Evolutionary conservation across 2,888 invertebrate genomes (phyloP).

Genomic region (Archaeoteleia sp.): DNA sequence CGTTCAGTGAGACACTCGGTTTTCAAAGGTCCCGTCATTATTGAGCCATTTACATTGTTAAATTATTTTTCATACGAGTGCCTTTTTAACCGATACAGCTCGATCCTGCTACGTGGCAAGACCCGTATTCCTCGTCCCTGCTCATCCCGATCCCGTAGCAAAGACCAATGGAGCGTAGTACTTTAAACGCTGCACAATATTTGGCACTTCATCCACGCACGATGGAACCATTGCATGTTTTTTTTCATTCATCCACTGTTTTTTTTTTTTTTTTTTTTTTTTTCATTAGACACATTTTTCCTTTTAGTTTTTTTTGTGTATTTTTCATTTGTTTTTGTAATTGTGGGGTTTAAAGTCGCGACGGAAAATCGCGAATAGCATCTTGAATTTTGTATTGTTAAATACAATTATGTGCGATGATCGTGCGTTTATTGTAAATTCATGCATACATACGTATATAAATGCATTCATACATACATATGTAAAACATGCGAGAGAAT

Average conservation of each 20-base stretch:
- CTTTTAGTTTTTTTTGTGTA: too few species aligned
- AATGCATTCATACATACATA: slow-evolving; percentile 23
- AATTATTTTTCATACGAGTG: slow-evolving; percentile 71
- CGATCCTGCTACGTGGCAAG: slow-evolving; percentile 61
- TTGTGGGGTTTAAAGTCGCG: too few species aligned
- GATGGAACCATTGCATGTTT: slow-evolving; percentile 18
- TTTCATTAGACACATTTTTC: too few species aligned
- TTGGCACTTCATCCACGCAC: slow-evolving; percentile 25
- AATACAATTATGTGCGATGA: slow-evolving; percentile 43
- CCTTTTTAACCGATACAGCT: slow-evolving; percentile 65
- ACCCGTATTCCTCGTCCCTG: slow-evolving; percentile 15
- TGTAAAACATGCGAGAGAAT: neutral
- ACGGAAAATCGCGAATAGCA: too few species aligned
- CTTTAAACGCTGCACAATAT: slow-evolving; percentile 25
- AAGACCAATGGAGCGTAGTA: slow-evolving; percentile 14
- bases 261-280: slow-evolving; percentile 3
- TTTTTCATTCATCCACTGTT: slow-evolving; percentile 1
- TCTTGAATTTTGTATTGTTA: slow-evolving; percentile 12
- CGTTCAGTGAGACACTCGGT: slow-evolving; percentile 23
- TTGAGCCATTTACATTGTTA: slow-evolving; percentile 45
- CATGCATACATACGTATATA: slow-evolving; percentile 41
- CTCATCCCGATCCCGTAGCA: slow-evolving; percentile 24
- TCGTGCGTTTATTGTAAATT: slow-evolving; percentile 49
- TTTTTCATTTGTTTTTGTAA: too few species aligned
- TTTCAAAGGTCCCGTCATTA: slow-evolving; percentile 37